Evolutionary conservation across 2,888 invertebrate species (phyloP).

Genomic region (Monopis laevigella): DNA sequence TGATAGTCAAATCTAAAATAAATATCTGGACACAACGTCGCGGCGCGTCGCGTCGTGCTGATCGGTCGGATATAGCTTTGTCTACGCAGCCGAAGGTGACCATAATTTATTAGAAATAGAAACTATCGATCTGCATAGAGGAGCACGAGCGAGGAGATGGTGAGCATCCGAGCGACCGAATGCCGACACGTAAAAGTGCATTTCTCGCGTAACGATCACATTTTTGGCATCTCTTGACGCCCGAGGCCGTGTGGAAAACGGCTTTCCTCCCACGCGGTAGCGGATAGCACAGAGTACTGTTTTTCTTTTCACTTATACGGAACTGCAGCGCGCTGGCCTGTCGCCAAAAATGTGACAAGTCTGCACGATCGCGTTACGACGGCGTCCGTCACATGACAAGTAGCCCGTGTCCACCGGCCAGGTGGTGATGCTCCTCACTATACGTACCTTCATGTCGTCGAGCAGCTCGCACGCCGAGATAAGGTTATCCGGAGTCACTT

Average conservation of each 20-base stretch:
- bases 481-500: slow-evolving; percentile 54
- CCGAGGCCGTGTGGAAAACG: slow-evolving; percentile 4
- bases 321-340: slow-evolving; percentile 18
- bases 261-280: background rate
- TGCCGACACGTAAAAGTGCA: slow-evolving; percentile 36
- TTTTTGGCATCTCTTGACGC: background rate
- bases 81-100: too few relatives aligned
- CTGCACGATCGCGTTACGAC: slow-evolving; percentile 5
- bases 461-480: slow-evolving; percentile 58
- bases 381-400: slow-evolving; percentile 3
- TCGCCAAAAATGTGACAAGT: slow-evolving; percentile 2
- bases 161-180: slow-evolving; percentile 18
- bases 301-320: slow-evolving; percentile 30
- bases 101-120: slow-evolving; percentile 2
- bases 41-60: too few relatives aligned
- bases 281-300: background rate
- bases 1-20: too few relatives aligned
- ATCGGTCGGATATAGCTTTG: too few relatives aligned
- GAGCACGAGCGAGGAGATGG: slow-evolving; percentile 6
- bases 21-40: too few relatives aligned
- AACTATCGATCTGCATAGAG: slow-evolving; percentile 4
- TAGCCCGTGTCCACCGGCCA: background rate
- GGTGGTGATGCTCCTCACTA: slow-evolving; percentile 30
- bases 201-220: slow-evolving; percentile 13
- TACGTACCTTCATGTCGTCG: slow-evolving; percentile 60